Evolutionary conservation across 2,797 vertebrate species (phyloP), one percentile per base, ranked within the genome.

Genomic region (Melanotaenia trifasciata): DNA sequence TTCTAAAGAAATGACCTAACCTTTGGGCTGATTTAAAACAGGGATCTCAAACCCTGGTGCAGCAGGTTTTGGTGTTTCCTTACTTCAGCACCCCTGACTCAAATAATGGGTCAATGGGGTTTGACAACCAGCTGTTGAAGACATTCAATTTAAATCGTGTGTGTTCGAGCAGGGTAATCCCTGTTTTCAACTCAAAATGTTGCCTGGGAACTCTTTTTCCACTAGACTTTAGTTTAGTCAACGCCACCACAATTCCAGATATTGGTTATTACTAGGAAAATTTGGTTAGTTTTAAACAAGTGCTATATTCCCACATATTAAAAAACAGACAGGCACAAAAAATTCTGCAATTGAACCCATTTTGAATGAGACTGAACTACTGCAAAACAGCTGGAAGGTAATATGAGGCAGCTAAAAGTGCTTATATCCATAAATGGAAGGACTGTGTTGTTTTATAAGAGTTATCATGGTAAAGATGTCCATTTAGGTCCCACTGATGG

Each of bases 181-280:
- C 13, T 66, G 26, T 20, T 67, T 57, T 56, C n/a, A 67, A 66
- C 38, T 66, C 51, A 26, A 13, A 5, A 30, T 30, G 28, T 30
- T 30, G 28, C 28, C 62, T 24, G 11, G 22, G n/a, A 36, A 67
- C 28, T 30, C 4, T 64, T 72, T 35, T 53, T 66, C 30, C n/a
- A 38, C 6, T 58, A 43, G 33, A 10, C 33, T 11, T 28, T 10
- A 54, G 56, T 3, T 16, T 59, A 50, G 24, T 8, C 1, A 43
- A 43, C 2, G 12, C 57, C 20, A 61, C 2, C 35, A 62, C 67
- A 61, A 53, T 57, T 0, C 28, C 8, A 61, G 24, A 62, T 32
- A 45, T 47, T 26, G 56, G 12, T 35, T 56, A 30, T 22, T 33
- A 33, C 32, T 33, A 33, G 32, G 32, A 33, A 33, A 33, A 33